Evolutionary conservation across 2,113 vertebrate species (phyloP), one percentile per base, ranked within the genome.

Genomic region (Chionomys nivalis): DNA sequence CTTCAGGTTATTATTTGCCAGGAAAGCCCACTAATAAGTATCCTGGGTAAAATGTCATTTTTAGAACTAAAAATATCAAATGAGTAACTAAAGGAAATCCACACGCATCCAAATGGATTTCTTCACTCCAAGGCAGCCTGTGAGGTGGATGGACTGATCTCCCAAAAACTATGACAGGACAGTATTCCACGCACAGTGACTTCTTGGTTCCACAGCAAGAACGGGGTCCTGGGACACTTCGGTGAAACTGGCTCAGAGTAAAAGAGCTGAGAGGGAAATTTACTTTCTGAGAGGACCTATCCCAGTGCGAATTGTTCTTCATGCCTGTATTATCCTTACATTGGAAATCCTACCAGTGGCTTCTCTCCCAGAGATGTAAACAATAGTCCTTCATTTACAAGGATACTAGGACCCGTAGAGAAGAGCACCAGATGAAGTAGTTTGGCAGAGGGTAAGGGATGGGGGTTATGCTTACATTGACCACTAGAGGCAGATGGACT

Each of bases 21-120:
- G 47, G 36, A 92, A 24, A 94, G 23, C 42, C 24, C 72, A 85
- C 44, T 33, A 85, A 93, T 66, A 85, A 91, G 68, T 63, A 82
- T 86, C 31, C 63, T 90, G 47, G 10, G 44, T 21, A 78, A 95
- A 97, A 96, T 79, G 61, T 94, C 66, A 44, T 96, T 95, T 96
- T 94, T 31, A 81, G 39, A 68, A 55, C 70, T 77, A 55, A 66
- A 63, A 72, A 76, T 58, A 36, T 81, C 26, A 96, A 78, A 44
- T 90, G 72, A 82, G 17, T 58, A 91, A 87, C 85, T 72, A 78
- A 91, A n/a, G n/a, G n/a, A 90, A 92, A 26, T 90, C 79, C 66
- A 52, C 26, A 26, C 21, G 42, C 23, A 61, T 78, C 86, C 77
- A 91, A 83, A 52, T 63, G 52, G 26, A 63, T 75, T 66, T 81